Conservation (phyloP, 2,888 invertebrate genomes). For the Lacanobia oleracea region DNA sequence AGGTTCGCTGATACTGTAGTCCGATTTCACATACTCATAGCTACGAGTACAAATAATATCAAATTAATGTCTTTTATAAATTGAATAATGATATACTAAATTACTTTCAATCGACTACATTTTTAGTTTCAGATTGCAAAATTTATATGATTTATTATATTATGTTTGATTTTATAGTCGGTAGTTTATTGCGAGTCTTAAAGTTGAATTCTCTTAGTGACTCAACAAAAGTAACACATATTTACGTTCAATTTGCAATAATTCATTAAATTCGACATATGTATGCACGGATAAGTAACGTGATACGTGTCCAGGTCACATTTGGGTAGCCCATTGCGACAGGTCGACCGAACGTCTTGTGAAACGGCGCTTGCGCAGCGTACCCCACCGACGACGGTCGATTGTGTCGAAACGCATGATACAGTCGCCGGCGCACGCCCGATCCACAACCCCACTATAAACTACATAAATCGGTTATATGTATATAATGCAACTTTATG, state of each 20-base stretch:
- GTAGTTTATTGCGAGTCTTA: neutral
- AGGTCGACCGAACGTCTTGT: conserved; percentile 89
- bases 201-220: neutral
- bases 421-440: conserved; percentile 82
- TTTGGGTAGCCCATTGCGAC: conserved; percentile 89
- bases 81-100: conserved; percentile 13
- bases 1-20: conserved; percentile 14
- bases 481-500: conserved; percentile 40
- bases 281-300: conserved; percentile 80
- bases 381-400: conserved; percentile 83
- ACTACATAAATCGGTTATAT: conserved; percentile 36
- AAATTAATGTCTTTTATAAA: neutral
- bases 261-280: conserved; percentile 50
- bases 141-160: neutral
- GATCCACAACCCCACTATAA: conserved; percentile 75
- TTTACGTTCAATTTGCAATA: conserved; percentile 9
- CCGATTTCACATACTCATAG: conserved; percentile 9
- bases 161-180: neutral
- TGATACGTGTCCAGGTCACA: conserved; percentile 89
- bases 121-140: conserved; percentile 8
- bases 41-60: conserved; percentile 12
- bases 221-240: neutral
- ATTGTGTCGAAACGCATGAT: conserved; percentile 86
- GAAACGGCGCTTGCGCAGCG: conserved; percentile 89
- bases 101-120: conserved; percentile 3